Evolutionary conservation across 2,888 invertebrate genomes (phyloP), one percentile per base, ranked within the genome.

Genomic region (Iselma pallidipennis): DNA sequence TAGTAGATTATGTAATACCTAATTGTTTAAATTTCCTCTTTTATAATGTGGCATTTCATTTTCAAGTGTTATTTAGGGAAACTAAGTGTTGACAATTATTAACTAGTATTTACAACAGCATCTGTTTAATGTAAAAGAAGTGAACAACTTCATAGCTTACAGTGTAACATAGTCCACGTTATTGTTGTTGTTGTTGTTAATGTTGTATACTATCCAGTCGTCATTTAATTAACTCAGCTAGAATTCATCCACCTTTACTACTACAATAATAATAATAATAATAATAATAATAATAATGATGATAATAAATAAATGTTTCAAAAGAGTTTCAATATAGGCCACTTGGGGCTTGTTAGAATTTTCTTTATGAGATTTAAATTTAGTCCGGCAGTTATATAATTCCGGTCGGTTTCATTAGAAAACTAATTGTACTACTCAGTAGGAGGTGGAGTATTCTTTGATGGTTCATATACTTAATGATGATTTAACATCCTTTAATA

Each of bases 401-500:
- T n/a, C n/a, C n/a, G n/a, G n/a, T n/a, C n/a, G n/a, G n/a, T n/a
- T n/a, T n/a, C n/a, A n/a, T n/a, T n/a, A 63, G 26, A 49, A 49
- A 64, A 61, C 23, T 64, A 64, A 64, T 64, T 64, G 60, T 64
- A 37, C 25, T 21, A 45, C 64, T 2, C 64, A 52, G 61, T 61
- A 49, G 61, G 64, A 31, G 57, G 50, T 33, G 12, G 49, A 29
- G 14, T 29, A 45, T 29, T 16, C 37, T 55, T 29, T 52, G 57
- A 60, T 63, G 25, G 53, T 45, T 58, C 14, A 28, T 49, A 57
- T 49, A 54, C 49, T 54, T 63, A 63, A 63, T 59, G 63, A 61
- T 64, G 64, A 64, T 64, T 64, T 64, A 64, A 64, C 64, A 64
- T 64, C 55, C n/a, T 58, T 57, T 28, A 61, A 57, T 57, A 59